These are phyloP conservation scores for Zaprionus vittiger DNA, from an alignment of 1,140 invertebrate genomes.

Conservation along the genomic window DNA sequence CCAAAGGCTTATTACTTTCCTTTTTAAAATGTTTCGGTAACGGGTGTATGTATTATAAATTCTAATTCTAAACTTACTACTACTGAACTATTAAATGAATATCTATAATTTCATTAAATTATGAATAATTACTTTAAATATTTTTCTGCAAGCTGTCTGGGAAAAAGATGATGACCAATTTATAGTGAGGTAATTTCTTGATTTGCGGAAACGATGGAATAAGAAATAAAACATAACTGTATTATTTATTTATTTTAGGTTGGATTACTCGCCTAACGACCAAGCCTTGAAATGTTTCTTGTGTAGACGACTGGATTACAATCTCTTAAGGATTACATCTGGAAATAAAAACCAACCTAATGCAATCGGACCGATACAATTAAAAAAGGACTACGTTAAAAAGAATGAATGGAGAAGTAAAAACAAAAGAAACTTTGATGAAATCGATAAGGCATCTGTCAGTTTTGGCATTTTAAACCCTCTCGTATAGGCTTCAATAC, in stretches of 20 bases:
- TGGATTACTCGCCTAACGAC: conserved; percentile 44
- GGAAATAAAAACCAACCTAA: conserved; percentile 33
- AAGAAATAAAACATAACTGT: background rate
- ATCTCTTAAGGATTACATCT: conserved; percentile 31
- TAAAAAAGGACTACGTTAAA: conserved; percentile 54
- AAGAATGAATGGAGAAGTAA: conserved; percentile 67
- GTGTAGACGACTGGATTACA: conserved; percentile 51
- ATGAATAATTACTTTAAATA: conserved; percentile 3
- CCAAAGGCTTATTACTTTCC: background rate
- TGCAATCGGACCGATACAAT: conserved; percentile 31
- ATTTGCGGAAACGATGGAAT: too few relatives aligned
- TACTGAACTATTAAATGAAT: background rate
- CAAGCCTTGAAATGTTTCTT: conserved; percentile 57
- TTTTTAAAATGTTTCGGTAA: conserved; percentile 6
- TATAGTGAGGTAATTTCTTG: background rate
- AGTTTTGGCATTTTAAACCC: conserved; percentile 74
- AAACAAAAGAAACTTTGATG: conserved; percentile 71
- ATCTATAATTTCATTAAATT: background rate
- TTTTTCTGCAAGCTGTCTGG: conserved; percentile 10
- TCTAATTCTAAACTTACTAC: background rate
- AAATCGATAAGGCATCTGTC: conserved; percentile 73
- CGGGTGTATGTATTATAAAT: background rate
- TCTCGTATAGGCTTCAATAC: conserved; percentile 63
- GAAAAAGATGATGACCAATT: conserved; percentile 21
- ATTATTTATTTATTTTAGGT: conserved; percentile 31